Percentiles rank a stretch among this genome's conserved stretches.
Evolutionary conservation across 1,140 invertebrate genomes (phyloP).

Genomic region (Trichonephila inaurata): DNA sequence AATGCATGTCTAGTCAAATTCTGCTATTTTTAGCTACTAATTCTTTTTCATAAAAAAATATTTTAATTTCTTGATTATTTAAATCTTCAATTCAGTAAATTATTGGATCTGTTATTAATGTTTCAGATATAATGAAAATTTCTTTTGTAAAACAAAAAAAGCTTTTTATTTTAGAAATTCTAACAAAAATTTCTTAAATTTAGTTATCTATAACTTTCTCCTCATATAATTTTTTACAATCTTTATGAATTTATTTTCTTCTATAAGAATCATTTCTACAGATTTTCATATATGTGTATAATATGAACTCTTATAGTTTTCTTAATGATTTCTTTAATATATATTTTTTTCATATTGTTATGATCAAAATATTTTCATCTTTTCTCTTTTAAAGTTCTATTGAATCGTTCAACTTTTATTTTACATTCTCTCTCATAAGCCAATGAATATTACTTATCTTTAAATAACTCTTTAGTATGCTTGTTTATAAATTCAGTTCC

Average conservation of each 20-base stretch:
- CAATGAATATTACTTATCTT: conserved; percentile 60
- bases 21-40: too few relatives aligned
- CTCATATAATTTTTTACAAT: too few relatives aligned
- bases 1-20: too few relatives aligned
- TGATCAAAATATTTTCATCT: conserved; percentile 79
- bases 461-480: conserved; percentile 69
- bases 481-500: conserved; percentile 81
- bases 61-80: conserved; percentile 65
- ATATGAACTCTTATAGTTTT: conserved; percentile 79
- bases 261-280: conserved; percentile 77
- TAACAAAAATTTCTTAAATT: conserved; percentile 77
- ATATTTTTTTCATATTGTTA: conserved; percentile 76
- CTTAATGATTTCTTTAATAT: conserved; percentile 77
- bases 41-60: neutral
- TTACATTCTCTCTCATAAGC: conserved; percentile 75
- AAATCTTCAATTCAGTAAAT: conserved; percentile 75
- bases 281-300: conserved; percentile 57
- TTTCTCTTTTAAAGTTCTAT: conserved; percentile 79
- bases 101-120: conserved; percentile 64
- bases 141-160: conserved; percentile 77
- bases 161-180: conserved; percentile 77
- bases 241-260: too few relatives aligned
- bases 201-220: neutral
- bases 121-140: conserved; percentile 75
- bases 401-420: conserved; percentile 80